Base-by-base conservation (phyloP, 1,140 invertebrate species). In the Vanessa atalanta region DNA sequence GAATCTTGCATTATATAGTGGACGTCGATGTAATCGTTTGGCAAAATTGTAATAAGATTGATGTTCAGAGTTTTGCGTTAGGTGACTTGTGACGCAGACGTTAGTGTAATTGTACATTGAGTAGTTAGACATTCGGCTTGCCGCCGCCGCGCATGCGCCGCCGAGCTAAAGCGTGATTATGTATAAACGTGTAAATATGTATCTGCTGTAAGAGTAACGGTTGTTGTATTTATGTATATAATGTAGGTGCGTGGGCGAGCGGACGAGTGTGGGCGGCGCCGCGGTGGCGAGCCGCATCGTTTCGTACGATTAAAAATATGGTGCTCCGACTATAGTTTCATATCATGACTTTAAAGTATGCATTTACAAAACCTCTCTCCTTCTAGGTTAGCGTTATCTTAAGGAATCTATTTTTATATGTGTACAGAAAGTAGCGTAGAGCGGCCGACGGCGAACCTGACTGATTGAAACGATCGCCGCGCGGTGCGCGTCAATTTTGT, bases 251-350 rank as follows among this genome's bases (percentile, higher is more conserved):
- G 67, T 53, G 65, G 60, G 67, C 12, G 51, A 43, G 63, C 47
- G 55, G 8, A 51, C 48, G 37, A 20, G 65, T 11, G 72, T 15
- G 47, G 14, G 67, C 12, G 43, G 37, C 57, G 71, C 47, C 15
- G 14, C 71, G 75, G 70, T 69, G 63, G 48, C 64, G 74, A 47
- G 65, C 20, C 57, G 68, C 31, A 57, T 57, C 55, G 67, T 55
- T 37, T 79, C 71, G 71, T 77, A 74, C 81, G 80, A 81, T 80
- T 82, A 79, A 78, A 61, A 85, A 88, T 50, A 69, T 89, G 88
- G 88, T 89, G 88, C 88, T 89, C 88, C 86, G 84, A 88, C 78
- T 84, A 84, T 89, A 89, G 86, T 86, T 88, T 89, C 88, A 89
- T 89, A 89, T 89, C 88, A 88, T 88, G 86, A 86, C 79, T 87